phyloP scores from a whole-genome alignment of 2,888 invertebrate species.

The Ethmia dodecea region DNA sequence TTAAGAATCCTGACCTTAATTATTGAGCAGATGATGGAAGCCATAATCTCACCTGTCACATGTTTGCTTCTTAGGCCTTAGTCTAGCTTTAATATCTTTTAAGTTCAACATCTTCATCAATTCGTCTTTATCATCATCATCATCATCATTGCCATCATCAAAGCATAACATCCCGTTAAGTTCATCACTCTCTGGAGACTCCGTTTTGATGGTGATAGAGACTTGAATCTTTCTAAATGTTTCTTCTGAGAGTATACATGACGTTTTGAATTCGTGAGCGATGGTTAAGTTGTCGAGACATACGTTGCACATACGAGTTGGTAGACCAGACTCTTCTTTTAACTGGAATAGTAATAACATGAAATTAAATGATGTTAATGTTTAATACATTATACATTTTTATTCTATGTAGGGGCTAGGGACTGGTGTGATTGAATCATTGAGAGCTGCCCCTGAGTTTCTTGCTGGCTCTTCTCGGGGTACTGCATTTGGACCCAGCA shows the following conservation, averaged over 20 bases:
- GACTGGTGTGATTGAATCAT: too few relatives aligned
- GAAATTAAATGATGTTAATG: too few relatives aligned
- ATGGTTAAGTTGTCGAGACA: constrained; percentile 31
- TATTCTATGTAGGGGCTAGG: too few relatives aligned
- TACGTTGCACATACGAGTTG: constrained; percentile 32
- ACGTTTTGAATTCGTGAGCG: constrained; percentile 38
- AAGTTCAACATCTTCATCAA: not conserved
- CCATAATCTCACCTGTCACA: constrained; percentile 14
- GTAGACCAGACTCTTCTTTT: constrained; percentile 27
- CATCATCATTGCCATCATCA: constrained; percentile 13
- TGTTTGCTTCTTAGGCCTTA: constrained; percentile 10
- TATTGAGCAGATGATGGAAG: too few relatives aligned
- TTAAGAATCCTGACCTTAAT: too few relatives aligned
- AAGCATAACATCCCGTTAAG: constrained; percentile 9
- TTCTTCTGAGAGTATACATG: constrained; percentile 32
- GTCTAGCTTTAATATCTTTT: not conserved
- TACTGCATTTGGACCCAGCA: too few relatives aligned
- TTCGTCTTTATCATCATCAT: constrained; percentile 13
- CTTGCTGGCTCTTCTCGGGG: too few relatives aligned
- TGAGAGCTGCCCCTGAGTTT: too few relatives aligned
- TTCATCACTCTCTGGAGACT: constrained; percentile 15
- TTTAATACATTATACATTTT: too few relatives aligned
- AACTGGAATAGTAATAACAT: too few relatives aligned
- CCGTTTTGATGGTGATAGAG: constrained; percentile 22
- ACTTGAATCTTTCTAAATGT: constrained; percentile 24